Percentiles rank a stretch among this genome's conserved stretches.
Evolutionary conservation across 1,140 invertebrate genomes (phyloP).

Genomic region (Belonocnema kinseyi): DNA sequence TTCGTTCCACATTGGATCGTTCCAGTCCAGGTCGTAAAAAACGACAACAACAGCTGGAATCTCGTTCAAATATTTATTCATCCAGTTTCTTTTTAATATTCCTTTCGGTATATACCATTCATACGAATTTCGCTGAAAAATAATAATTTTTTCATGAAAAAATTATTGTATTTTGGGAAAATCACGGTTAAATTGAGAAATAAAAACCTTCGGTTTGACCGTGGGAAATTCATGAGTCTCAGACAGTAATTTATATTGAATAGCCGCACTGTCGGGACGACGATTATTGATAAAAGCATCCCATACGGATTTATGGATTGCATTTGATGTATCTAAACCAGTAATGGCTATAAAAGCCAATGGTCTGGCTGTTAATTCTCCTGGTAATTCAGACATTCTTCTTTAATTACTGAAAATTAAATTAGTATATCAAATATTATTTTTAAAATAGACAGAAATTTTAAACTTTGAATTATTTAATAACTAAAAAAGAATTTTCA

Average conservation of each 20-base stretch:
- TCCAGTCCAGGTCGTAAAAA: constrained; percentile 98
- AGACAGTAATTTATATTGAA: constrained; percentile 85
- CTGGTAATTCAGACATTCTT: constrained; percentile 81
- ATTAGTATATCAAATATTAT: too few relatives aligned
- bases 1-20: constrained; percentile 94
- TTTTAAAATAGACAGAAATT: too few relatives aligned
- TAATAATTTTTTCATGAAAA: not conserved
- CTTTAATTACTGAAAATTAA: not conserved
- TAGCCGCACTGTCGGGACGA: constrained; percentile 86
- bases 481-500: too few relatives aligned
- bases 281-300: constrained; percentile 91
- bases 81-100: constrained; percentile 96
- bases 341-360: constrained; percentile 89
- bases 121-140: constrained; percentile 86
- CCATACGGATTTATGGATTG: constrained; percentile 93
- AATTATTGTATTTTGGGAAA: constrained; percentile 30
- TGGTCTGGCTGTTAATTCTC: constrained; percentile 86
- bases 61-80: constrained; percentile 93
- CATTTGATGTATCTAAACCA: constrained; percentile 90
- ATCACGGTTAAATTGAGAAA: too few relatives aligned
- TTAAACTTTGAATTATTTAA: too few relatives aligned
- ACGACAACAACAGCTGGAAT: constrained; percentile 95
- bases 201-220: constrained; percentile 86
- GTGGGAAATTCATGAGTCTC: constrained; percentile 84
- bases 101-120: constrained; percentile 98